Evolutionary conservation across 2,113 vertebrate genomes (phyloP), one percentile per base, ranked within the genome.

Genomic region (Lipophrys pholis): DNA sequence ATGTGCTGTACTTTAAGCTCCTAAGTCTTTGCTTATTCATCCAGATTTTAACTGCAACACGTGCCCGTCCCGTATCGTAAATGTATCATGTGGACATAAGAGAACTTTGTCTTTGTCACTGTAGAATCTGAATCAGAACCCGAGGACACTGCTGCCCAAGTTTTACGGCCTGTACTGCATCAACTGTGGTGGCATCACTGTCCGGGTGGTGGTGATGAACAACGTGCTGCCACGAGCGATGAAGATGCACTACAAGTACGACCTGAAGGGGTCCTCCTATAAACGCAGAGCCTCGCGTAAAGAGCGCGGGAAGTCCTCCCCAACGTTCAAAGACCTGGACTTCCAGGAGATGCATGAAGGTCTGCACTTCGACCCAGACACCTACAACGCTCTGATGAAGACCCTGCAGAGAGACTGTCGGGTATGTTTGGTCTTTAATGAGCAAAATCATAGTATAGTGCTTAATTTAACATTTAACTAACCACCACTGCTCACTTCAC

Each of bases 71-170:
- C 21, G 2, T 30, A 30, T 30, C 21, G 4, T 30, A 30, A 30
- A 30, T 30, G 21, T 30, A 30, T 30, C 21, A 30, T 30, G 21
- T 30, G 4, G 21, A 30, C 21, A 30, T 30, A 30, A 30, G 4
- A 30, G 21, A 30, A 30, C 21, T 30, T n/a, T 30, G 21, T 46
- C 5, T 14, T 42, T 5, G 0, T 57, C 7, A 54, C 16, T 76
- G 8, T 3, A 99, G 97, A 99, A 99, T 82, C 93, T 99, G 78
- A 98, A 99, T 76, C 97, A 99, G 91, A 99, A 99, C 84, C 96
- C 95, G 5, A 94, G 97, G 87, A 98, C 97, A 0, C 91, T 99
- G 55, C 86, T 99, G 69, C 97, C 97, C 6, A 99, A 99, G 86
- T 99, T 98, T 90, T 99, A 99, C 17, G 97, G 97, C 36, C 94